Evolutionary conservation across 2,797 vertebrate species (phyloP), one percentile per base, ranked within the genome.

Genomic region (Loris lydekkerianus): DNA sequence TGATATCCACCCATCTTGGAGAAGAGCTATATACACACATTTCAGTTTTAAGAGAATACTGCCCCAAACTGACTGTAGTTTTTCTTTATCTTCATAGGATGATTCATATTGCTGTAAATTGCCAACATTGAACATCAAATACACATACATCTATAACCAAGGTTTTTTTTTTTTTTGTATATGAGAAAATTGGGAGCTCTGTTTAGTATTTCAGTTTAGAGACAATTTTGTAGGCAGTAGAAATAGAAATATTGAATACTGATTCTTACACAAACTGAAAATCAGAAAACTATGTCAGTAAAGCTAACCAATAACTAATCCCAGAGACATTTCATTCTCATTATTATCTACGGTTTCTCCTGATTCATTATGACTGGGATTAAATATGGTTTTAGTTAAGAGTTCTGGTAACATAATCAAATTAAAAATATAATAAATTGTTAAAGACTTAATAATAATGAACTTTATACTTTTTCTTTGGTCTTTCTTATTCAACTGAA

Each of bases 331-430:
- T 49, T 89, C 7, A 27, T 93, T 86, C 18, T 72, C 89, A 58
- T 61, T 94, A 46, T 53, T 82, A 29, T 61, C 15, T 15, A 46
- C 18, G 0, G 3, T 60, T 86, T 94, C 10, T 73, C 4, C 2
- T 1, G 14, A 49, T 61, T 81, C 6, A 49, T 69, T 40, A 77
- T 43, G 14, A 1, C 25, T 83, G 92, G 37, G 17, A 0, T 81
- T 94, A 82, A 92, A 58, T 72, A 73, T 78, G 1, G 1, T 89
- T 14, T 93, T 86, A 63, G 40, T 63, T 83, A 49, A 90, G 34
- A 88, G 25, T 73, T 77, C 49, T 89, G 29, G 25, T 85, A 37
- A 3, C 27, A 37, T 56, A 37, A 75, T 88, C 84, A 77, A 10
- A 7, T 43, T 46, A 72, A 20, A 25, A 40, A 49, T 67, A 72